Evolutionary conservation across 2,113 vertebrate genomes (phyloP).

Genomic region (Notarius lentiginosus): DNA sequence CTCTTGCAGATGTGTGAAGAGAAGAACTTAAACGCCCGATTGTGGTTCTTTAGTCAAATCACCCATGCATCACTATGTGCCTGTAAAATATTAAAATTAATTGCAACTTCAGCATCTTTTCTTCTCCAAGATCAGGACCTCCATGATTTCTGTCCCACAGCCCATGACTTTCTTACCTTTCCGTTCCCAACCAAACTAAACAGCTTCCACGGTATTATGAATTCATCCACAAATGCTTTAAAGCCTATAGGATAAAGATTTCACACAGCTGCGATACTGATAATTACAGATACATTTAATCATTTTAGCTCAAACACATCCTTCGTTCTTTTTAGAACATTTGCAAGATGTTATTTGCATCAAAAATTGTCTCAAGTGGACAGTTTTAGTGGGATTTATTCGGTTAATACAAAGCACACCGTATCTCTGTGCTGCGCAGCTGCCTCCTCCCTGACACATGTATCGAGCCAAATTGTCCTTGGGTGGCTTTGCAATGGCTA

Average conservation of each 20-base stretch:
- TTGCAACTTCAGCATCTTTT: conserved; percentile 7
- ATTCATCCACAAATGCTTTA: conserved; percentile 15
- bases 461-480: conserved; percentile 87
- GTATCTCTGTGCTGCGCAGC: conserved; percentile 59
- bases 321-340: background rate
- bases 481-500: conserved; percentile 75
- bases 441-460: conserved; percentile 70
- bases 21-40: background rate
- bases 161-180: conserved; percentile 8
- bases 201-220: background rate
- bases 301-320: conserved; percentile 7
- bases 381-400: conserved; percentile 6
- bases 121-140: background rate
- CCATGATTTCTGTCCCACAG: background rate
- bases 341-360: background rate
- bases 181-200: background rate
- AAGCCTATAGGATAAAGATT: background rate
- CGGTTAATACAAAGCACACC: conserved; percentile 9
- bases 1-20: conserved; percentile 30
- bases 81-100: conserved; percentile 3
- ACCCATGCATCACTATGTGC: background rate
- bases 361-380: conserved; percentile 16
- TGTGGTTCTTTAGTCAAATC: conserved; percentile 41
- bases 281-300: background rate
- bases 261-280: background rate